These are phyloP conservation scores for Drosophila mulleri DNA, from an alignment of 2,888 invertebrate species.

Conservation along the genomic window DNA sequence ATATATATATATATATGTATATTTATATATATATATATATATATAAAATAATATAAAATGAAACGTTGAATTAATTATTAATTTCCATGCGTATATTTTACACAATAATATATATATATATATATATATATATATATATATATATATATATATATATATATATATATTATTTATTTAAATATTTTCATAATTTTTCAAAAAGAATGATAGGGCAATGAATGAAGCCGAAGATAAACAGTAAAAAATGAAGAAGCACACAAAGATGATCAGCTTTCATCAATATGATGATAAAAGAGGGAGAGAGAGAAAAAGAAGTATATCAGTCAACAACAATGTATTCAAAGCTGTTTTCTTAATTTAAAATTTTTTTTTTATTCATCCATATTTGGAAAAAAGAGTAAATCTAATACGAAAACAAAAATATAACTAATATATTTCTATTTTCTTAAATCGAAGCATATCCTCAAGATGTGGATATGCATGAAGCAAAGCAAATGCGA, in stretches of 20 bases:
- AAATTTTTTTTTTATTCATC: constrained; percentile 24
- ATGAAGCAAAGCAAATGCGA: constrained; percentile 47
- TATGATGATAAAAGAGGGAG: not conserved
- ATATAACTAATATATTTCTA: constrained; percentile 38
- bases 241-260: constrained; percentile 25
- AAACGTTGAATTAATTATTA: too few species aligned
- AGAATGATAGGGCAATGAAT: constrained; percentile 2
- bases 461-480: constrained; percentile 20
- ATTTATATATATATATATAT: constrained; percentile 6
- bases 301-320: constrained; percentile 24
- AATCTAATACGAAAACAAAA: constrained; percentile 30
- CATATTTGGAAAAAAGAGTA: constrained; percentile 38
- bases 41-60: constrained; percentile 5
- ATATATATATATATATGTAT: constrained; percentile 27
- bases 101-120: constrained; percentile 6
- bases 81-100: too few species aligned
- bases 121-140: constrained; percentile 13
- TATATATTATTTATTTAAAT: constrained; percentile 14
- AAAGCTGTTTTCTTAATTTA: constrained; percentile 43
- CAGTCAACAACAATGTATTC: constrained; percentile 42
- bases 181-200: constrained; percentile 77
- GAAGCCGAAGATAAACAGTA: constrained; percentile 19
- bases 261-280: constrained; percentile 20
- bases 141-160: constrained; percentile 27
- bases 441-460: constrained; percentile 44